phyloP scores from a whole-genome alignment of 2,888 invertebrate genomes.

The Cerceris ruficornis region DNA sequence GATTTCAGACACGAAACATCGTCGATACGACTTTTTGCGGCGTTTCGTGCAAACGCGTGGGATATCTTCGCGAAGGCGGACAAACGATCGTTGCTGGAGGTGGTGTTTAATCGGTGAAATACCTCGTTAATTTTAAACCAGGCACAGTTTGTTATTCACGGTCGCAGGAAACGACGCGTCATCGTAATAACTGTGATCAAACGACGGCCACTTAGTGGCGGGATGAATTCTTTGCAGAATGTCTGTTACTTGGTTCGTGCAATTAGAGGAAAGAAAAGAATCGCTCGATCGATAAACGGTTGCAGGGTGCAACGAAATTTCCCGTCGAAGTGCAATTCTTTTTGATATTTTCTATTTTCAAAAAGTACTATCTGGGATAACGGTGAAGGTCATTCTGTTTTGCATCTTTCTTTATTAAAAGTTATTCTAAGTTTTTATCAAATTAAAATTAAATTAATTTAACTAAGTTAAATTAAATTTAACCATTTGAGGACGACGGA shows the following conservation, averaged over 20 bases:
- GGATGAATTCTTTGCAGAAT: slow-evolving; percentile 60
- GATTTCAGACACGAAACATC: background rate
- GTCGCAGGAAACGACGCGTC: slow-evolving; percentile 80
- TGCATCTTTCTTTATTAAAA: no score
- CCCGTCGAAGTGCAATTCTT: no score
- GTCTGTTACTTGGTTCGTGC: slow-evolving; percentile 44
- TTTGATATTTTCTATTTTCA: background rate
- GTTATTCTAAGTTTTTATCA: no score
- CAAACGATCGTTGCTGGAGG: no score
- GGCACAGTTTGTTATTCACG: slow-evolving; percentile 70
- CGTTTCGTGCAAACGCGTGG: background rate
- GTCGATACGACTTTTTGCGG: background rate
- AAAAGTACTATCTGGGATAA: background rate
- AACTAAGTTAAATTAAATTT: no score
- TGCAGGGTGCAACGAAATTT: no score
- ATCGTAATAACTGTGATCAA: slow-evolving; percentile 80
- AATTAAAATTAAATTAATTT: no score
- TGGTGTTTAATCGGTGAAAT: slow-evolving; percentile 33
- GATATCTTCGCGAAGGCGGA: background rate
- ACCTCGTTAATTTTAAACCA: slow-evolving; percentile 46
- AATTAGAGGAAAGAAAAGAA: no score
- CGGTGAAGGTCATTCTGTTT: background rate
- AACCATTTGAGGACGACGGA: no score
- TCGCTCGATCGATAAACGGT: background rate
- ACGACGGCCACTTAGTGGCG: slow-evolving; percentile 76